Base-by-base conservation (phyloP, 2,797 vertebrate species). In the Spinibarbus caldwelli region DNA sequence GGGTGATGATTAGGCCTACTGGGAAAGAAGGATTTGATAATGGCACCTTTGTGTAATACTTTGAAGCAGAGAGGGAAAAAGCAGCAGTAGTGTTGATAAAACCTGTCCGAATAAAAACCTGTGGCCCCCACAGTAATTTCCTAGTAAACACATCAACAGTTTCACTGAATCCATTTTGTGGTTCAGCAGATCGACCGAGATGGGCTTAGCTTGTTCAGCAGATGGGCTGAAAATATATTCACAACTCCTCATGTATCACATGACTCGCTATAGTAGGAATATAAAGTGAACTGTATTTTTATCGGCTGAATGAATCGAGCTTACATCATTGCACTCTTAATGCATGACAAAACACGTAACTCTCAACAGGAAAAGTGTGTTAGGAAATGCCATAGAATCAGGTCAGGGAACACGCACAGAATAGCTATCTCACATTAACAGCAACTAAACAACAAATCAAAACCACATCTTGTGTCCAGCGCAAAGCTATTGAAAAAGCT, bases 1-100 rank as follows among this genome's bases (percentile, higher is more conserved):
- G 76, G 9, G 84, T 85, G 77, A 85, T 85, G 84, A 85, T 85
- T 71, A 80, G 77, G 77, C 19, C 84, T 85, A 31, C 41, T 71
- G 84, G 84, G 84, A 64, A 64, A 38, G 29, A 72, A 68, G 11
- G 38, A 68, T 72, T 79, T 85, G 84, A 85, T 85, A 85, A 80
- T 79, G 54, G 31, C 77, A 64, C 84, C 84, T 79, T 66, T 85
- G 84, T 85, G 84, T 85, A 85, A 79, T 80, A 62, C 78, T 66
- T 80, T 73, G 31, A 80, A 85, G 68, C 68, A 52, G 54, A 85
- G 52, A 45, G 77, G 83, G 84, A 49, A 85, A 80, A 80, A 85
- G 38, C 84, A 72, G 41, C 31, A 64, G 54, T 38, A 11, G 68
- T 85, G 84, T 85, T 85, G 52, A 80, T 85, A 79, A 73, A 85